Base-by-base conservation (phyloP, 2,888 invertebrate species). In the Bibio marci region DNA sequence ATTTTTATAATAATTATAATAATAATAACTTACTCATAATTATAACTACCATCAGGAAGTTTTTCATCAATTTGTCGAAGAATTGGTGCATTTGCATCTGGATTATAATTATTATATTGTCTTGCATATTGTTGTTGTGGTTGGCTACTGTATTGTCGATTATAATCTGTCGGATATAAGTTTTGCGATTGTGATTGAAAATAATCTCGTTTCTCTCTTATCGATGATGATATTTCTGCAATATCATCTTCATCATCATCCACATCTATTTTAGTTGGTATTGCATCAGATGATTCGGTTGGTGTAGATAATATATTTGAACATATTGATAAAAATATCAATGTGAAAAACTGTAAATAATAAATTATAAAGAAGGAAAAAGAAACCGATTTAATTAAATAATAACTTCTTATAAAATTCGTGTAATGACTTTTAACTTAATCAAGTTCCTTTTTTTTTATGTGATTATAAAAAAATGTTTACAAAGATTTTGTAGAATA, bases 1-100 rank as follows among this genome's bases (percentile, higher is more conserved):
- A n/a, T n/a, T n/a, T n/a, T n/a, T n/a, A n/a, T n/a, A n/a, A n/a
- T n/a, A n/a, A n/a, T n/a, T n/a, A n/a, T n/a, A n/a, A n/a, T n/a
- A n/a, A n/a, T n/a, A n/a, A n/a, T n/a, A n/a, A 17, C 38, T 38
- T 27, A 40, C 42, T 32, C 39, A 37, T 41, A 39, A 35, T 42
- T 37, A 35, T 41, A 40, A 14, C 39, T 34, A 5, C 41, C 40
- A 39, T 40, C 35, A 2, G 38, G 2, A 25, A 37, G 25, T 26
- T 39, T 33, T 35, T 36, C 27, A 35, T 37, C 38, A 11, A 39
- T 18, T 19, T 38, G 36, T 8, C 19, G 22, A 31, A 43, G 19
- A 15, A 34, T 41, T 32, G 30, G 40, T 14, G 45, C 39, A 40
- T 43, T 37, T 14, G 42, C 44, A 34, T 53, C 51, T 3, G 39